phyloP scores from a whole-genome alignment of 2,888 invertebrate genomes.

The Agrilus mali region DNA sequence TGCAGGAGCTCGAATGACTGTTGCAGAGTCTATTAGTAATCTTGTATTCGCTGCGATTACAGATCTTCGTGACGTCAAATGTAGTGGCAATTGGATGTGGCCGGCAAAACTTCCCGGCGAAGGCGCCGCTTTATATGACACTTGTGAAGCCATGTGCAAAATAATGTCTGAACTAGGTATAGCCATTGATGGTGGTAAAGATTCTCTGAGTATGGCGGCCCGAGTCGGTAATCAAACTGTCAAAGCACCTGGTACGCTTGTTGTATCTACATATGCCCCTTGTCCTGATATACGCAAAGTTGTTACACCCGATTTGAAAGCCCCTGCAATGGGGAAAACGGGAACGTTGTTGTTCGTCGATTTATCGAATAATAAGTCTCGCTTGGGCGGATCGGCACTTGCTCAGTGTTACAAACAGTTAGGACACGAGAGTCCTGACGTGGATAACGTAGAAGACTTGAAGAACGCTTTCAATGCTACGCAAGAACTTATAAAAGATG shows the following conservation, averaged over 20 bases:
- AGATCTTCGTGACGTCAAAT: conserved; percentile 77
- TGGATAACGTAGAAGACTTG: conserved; percentile 56
- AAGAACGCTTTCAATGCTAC: conserved; percentile 69
- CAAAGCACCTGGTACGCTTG: conserved; percentile 78
- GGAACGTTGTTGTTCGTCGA: conserved; percentile 69
- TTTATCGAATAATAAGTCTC: conserved; percentile 55
- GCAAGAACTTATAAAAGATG: conserved; percentile 67
- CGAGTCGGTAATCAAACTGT: conserved; percentile 58
- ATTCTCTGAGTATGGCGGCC: conserved; percentile 95
- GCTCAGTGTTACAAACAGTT: conserved; percentile 79
- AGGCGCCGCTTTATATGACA: conserved; percentile 75
- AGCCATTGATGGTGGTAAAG: conserved; percentile 94
- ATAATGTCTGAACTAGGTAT: conserved; percentile 66
- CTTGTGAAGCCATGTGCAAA: conserved; percentile 78
- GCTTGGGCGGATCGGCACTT: conserved; percentile 85
- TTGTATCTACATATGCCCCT: conserved; percentile 92
- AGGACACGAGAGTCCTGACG: conserved; percentile 68
- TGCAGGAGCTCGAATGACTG: conserved; percentile 86
- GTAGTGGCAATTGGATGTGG: conserved; percentile 99
- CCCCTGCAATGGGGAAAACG: conserved; percentile 42
- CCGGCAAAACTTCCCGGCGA: conserved; percentile 89
- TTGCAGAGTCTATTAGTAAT: conserved; percentile 90
- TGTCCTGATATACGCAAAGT: conserved; percentile 79
- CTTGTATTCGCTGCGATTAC: conserved; percentile 63
- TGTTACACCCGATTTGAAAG: conserved; percentile 85